phyloP scores from a whole-genome alignment of 2,888 invertebrate genomes.

The Spilarctia lutea region DNA sequence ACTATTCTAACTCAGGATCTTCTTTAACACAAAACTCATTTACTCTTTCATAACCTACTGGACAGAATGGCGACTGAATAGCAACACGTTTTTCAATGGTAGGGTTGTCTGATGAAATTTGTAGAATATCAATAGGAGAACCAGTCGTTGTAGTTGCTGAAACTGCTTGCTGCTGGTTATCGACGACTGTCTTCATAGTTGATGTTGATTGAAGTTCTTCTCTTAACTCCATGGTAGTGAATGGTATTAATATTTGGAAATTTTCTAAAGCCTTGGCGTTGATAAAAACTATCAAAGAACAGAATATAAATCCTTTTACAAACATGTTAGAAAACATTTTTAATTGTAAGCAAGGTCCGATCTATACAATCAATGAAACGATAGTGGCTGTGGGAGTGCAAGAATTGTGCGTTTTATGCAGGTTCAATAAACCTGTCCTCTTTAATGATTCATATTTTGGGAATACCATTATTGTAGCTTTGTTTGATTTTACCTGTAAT shows the following conservation, averaged over 20 bases:
- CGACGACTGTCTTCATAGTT: neutral
- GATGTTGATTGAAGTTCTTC: neutral
- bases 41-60: conserved; percentile 47
- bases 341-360: neutral
- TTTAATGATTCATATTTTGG: conserved; percentile 1
- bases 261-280: neutral
- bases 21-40: conserved; percentile 55
- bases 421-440: neutral
- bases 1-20: conserved; percentile 19
- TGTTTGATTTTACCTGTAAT: neutral
- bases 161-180: neutral
- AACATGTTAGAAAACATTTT: conserved; percentile 3
- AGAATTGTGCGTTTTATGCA: conserved; percentile 1
- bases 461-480: conserved; percentile 27
- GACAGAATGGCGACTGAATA: conserved; percentile 47
- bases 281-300: neutral
- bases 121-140: neutral
- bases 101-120: neutral
- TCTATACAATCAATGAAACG: neutral
- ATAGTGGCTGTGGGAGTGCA: neutral
- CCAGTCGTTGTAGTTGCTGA: neutral
- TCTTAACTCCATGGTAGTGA: neutral
- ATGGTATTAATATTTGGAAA: neutral
- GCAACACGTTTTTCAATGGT: conserved; percentile 41
- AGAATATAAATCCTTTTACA: neutral